Evolutionary conservation across 2,888 invertebrate species (phyloP).

Genomic region (Graphium colonna): DNA sequence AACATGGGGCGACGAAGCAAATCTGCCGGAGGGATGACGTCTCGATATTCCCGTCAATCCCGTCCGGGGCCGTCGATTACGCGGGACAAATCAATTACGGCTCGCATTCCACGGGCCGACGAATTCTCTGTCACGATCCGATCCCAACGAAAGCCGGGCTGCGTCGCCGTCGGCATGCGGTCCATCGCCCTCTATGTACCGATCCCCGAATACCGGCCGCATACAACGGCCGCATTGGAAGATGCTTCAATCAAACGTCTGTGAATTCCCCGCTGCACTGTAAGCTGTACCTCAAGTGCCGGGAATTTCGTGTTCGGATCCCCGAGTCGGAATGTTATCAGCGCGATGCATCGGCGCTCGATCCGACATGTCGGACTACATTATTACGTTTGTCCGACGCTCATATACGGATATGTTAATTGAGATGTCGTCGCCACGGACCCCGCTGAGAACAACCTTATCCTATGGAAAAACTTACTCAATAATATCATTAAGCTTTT

Average conservation of each 20-base stretch:
- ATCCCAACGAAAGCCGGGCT: conserved; percentile 45
- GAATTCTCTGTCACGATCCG: conserved; percentile 75
- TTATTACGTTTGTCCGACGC: conserved; percentile 61
- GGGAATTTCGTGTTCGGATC: conserved; percentile 72
- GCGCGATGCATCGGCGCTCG: conserved; percentile 64
- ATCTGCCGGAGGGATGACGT: conserved; percentile 43
- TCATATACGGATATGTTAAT: conserved; percentile 60
- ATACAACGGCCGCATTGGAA: conserved; percentile 59
- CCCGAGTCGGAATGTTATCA: conserved; percentile 75
- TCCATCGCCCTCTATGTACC: conserved; percentile 58
- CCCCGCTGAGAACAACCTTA: conserved; percentile 19
- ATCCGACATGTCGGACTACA: conserved; percentile 60
- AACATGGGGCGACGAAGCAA: too few species aligned
- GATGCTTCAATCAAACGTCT: conserved; percentile 66
- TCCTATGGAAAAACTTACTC: neutral
- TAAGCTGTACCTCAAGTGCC: conserved; percentile 58
- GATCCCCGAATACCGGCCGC: conserved; percentile 44
- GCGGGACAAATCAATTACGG: conserved; percentile 78
- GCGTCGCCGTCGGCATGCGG: conserved; percentile 32
- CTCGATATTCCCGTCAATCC: conserved; percentile 69
- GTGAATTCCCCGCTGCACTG: conserved; percentile 64
- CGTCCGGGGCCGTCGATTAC: conserved; percentile 63
- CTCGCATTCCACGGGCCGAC: conserved; percentile 71
- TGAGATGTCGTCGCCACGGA: conserved; percentile 43
- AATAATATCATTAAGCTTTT: neutral